Percentiles rank a stretch among this genome's conserved stretches.
Evolutionary conservation across 1,140 invertebrate species (phyloP).

Genomic region (Drosophila miranda): DNA sequence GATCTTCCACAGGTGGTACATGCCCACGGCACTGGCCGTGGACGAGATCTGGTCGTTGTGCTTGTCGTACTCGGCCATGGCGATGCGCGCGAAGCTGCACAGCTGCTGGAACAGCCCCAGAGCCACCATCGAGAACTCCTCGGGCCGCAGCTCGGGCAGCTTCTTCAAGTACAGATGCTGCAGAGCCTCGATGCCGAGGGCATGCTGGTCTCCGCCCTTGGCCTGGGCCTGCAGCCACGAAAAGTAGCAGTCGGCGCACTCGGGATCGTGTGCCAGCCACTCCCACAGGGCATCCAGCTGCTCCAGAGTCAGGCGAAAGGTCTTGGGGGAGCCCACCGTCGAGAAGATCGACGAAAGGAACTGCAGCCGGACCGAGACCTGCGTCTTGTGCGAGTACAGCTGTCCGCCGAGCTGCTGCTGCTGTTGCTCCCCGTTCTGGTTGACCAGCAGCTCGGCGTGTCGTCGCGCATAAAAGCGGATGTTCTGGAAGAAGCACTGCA

Average conservation of each 20-base stretch:
- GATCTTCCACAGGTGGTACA: slow-evolving; percentile 97
- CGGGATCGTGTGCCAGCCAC: slow-evolving; percentile 91
- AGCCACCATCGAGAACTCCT: slow-evolving; percentile 95
- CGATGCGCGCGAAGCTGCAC: slow-evolving; percentile 91
- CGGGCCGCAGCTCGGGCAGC: slow-evolving; percentile 92
- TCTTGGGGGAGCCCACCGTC: slow-evolving; percentile 93
- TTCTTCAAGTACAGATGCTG: slow-evolving; percentile 94
- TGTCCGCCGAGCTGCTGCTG: slow-evolving; percentile 60
- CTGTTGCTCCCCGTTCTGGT: slow-evolving; percentile 66
- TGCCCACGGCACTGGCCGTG: slow-evolving; percentile 88
- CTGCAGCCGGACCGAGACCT: slow-evolving; percentile 94
- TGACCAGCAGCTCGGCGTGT: slow-evolving; percentile 58
- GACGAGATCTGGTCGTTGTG: slow-evolving; percentile 82
- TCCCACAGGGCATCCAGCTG: slow-evolving; percentile 96
- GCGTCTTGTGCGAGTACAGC: slow-evolving; percentile 93
- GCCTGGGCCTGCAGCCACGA: slow-evolving; percentile 95
- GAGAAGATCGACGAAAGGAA: slow-evolving; percentile 97
- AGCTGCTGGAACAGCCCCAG: slow-evolving; percentile 95
- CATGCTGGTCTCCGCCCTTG: slow-evolving; percentile 95
- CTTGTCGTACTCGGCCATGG: slow-evolving; percentile 84
- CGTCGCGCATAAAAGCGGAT: slow-evolving; percentile 85
- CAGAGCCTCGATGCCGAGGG: slow-evolving; percentile 92
- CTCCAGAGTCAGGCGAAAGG: slow-evolving; percentile 92
- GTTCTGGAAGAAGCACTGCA: slow-evolving; percentile 95
- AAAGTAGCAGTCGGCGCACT: slow-evolving; percentile 95